These are phyloP conservation scores for Anthopleura sola DNA, from an alignment of 64 coral and sea anemone genomes.

Conservation along the genomic window DNA sequence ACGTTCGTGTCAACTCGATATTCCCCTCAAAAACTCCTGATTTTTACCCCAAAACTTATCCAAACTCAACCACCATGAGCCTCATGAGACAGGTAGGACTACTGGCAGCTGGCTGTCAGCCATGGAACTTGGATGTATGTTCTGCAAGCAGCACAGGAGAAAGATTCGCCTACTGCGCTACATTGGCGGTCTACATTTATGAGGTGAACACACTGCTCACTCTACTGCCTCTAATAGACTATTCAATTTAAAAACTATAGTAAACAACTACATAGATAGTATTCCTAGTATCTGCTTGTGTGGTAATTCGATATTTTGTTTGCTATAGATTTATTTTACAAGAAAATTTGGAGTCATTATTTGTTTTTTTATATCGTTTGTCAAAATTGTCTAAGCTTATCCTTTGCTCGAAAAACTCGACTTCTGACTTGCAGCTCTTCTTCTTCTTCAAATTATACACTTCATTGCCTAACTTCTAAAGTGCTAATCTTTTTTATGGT, in stretches of 20 bases:
- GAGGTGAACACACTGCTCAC: constrained; percentile 41
- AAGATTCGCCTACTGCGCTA: constrained; percentile 91
- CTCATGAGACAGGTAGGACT: constrained; percentile 94
- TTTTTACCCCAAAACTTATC: not conserved
- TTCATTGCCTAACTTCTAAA: not conserved
- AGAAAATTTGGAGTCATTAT: not conserved
- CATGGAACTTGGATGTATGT: constrained; percentile 97
- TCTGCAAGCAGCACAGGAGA: constrained; percentile 74
- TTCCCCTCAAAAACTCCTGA: constrained; percentile 5
- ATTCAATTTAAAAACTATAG: not conserved
- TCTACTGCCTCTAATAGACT: not conserved
- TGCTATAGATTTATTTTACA: not conserved
- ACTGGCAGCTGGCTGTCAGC: constrained; percentile 93
- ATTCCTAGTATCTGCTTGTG: not conserved
- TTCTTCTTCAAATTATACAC: not conserved
- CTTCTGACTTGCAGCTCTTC: not conserved
- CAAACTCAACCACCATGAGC: constrained; percentile 44
- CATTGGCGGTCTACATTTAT: constrained; percentile 92
- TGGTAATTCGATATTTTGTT: constrained; percentile 2
- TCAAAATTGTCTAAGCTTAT: not conserved
- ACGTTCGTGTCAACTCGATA: not conserved
- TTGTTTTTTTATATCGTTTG: not conserved
- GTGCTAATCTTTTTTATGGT: not conserved
- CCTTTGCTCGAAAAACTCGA: not conserved
- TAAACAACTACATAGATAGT: not conserved